Evolutionary conservation across 2,113 vertebrate species (phyloP).

Genomic region (Megalops atlanticus): DNA sequence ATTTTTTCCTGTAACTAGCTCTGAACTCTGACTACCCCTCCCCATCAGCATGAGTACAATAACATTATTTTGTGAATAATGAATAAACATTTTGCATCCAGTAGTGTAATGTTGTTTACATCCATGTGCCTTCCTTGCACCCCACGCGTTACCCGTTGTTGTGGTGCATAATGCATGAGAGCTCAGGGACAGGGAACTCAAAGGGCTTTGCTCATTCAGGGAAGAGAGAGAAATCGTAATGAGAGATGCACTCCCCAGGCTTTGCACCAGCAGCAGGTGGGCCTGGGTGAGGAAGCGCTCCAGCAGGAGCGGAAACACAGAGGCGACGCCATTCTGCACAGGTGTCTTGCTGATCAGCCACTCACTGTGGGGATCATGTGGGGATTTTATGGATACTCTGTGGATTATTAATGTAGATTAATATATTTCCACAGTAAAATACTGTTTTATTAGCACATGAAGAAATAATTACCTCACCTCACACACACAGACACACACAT

Average conservation of each 20-base stretch:
- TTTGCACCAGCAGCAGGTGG: neutral
- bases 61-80: slow-evolving; percentile 41
- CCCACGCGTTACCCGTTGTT: slow-evolving; percentile 44
- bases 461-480: no score
- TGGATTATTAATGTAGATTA: neutral
- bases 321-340: neutral
- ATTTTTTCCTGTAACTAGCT: neutral
- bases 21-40: neutral
- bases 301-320: neutral
- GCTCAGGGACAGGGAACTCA: slow-evolving; percentile 19
- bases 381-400: neutral
- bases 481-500: no score
- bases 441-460: no score
- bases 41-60: neutral
- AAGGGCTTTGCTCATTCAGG: neutral
- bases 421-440: no score
- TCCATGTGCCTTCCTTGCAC: slow-evolving; percentile 39
- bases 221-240: slow-evolving; percentile 9
- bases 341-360: neutral
- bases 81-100: slow-evolving; percentile 35
- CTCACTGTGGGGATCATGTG: neutral
- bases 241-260: slow-evolving; percentile 29
- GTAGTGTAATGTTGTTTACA: slow-evolving; percentile 40
- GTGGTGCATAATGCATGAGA: slow-evolving; percentile 49
- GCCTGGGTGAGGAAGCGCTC: neutral